Evolutionary conservation across 2,888 invertebrate species (phyloP).

Genomic region (Limnephilus marmoratus): DNA sequence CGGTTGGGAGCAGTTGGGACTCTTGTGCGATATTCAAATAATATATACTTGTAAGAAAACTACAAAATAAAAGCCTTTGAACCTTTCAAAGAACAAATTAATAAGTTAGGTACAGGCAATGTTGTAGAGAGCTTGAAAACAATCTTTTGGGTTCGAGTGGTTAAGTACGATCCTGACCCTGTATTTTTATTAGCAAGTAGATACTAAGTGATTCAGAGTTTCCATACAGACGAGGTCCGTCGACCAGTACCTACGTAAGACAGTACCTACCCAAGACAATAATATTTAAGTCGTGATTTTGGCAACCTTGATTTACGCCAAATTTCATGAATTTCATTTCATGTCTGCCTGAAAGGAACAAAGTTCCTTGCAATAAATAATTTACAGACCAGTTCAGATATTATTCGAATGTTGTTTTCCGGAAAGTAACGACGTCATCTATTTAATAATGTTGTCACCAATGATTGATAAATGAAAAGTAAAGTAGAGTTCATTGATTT

Average conservation of each 20-base stretch:
- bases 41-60: not conserved
- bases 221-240: not conserved
- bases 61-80: not conserved
- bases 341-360: not conserved
- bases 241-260: not conserved
- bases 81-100: not conserved
- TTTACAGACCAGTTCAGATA: not conserved
- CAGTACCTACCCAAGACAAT: no score
- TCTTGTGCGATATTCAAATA: no score
- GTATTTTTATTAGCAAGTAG: not conserved
- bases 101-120: no score
- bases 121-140: no score
- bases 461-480: not conserved
- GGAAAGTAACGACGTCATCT: not conserved
- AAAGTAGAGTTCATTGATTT: not conserved
- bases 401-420: not conserved
- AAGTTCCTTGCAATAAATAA: not conserved
- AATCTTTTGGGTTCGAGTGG: no score
- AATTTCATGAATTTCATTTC: slow-evolving; percentile 11
- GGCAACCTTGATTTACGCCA: slow-evolving; percentile 25
- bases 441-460: not conserved
- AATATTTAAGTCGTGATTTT: slow-evolving; percentile 2
- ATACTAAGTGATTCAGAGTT: not conserved
- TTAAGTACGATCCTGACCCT: not conserved
- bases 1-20: no score